Percentiles rank a stretch among this genome's conserved stretches.
These are phyloP conservation scores for fruit fly (Drosophila melanogaster) DNA, from an alignment of 1,140 invertebrate genomes.

Conservation along the genomic window Release_6_plus_ISO1_MT NT_033777.3:22134001-22134500, in stretches of 20 bases:
- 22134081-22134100: constrained; percentile 61
- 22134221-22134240: constrained; percentile 46
- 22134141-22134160: constrained; percentile 26
- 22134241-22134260: constrained; percentile 29
- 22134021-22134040: constrained; percentile 13
- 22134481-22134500: constrained; percentile 67
- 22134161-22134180: neutral
- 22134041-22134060: constrained; percentile 36
- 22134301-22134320: constrained; percentile 29
- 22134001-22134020: constrained; percentile 25
- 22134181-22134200: constrained; percentile 31
- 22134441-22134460: constrained; percentile 48
- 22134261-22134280: constrained; percentile 10
- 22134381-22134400: constrained; percentile 8
- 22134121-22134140: neutral
- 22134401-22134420: constrained; percentile 25
- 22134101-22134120: constrained; percentile 49
- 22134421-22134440: neutral
- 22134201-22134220: constrained; percentile 22
- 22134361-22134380: constrained; percentile 22
- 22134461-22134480: constrained; percentile 34
- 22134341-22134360: constrained; percentile 42
- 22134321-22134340: constrained; percentile 36
- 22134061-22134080: constrained; percentile 23
- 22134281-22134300: constrained; percentile 47